A percentile compares a stretch with the other conserved stretches of the same genome.
These are phyloP conservation scores for Dyspetes luteomarginatus DNA, from an alignment of 2,888 invertebrate species.

Conservation along the genomic window DNA sequence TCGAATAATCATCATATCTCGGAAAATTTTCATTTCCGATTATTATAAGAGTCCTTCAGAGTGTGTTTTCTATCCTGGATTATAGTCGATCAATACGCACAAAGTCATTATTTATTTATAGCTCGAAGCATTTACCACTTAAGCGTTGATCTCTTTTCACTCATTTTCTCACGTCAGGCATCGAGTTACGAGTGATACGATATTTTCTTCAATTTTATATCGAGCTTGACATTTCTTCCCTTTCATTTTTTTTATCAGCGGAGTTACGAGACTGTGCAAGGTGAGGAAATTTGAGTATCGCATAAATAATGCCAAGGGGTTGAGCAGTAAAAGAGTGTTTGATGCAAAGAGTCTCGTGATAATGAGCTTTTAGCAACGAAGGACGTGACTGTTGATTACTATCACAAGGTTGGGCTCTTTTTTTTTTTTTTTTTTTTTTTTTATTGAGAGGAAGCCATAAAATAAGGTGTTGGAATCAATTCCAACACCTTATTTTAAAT, in stretches of 20 bases:
- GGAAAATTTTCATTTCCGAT: too few species aligned
- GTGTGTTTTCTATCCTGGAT: too few species aligned
- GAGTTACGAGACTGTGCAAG: constrained; percentile 1
- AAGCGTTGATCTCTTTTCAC: too few species aligned
- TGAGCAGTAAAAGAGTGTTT: constrained; percentile 7
- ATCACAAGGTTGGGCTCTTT: neutral
- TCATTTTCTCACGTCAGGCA: too few species aligned
- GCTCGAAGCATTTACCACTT: neutral
- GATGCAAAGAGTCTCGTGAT: neutral
- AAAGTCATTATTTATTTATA: neutral
- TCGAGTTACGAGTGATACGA: too few species aligned
- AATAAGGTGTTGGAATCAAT: too few species aligned
- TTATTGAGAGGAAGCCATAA: neutral
- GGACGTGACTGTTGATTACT: constrained; percentile 7
- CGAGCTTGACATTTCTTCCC: neutral
- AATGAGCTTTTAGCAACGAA: constrained; percentile 7
- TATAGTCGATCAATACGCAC: too few species aligned
- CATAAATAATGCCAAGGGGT: constrained; percentile 45
- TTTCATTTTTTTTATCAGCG: neutral
- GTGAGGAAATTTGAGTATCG: constrained; percentile 24
- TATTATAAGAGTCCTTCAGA: too few species aligned
- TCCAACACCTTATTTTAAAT: too few species aligned
- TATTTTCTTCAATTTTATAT: too few species aligned
- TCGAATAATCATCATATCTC: too few species aligned
- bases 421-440: neutral